Evolutionary conservation across 2,113 vertebrate genomes (phyloP), one percentile per base, ranked within the genome.

Genomic region (Neogale vison): DNA sequence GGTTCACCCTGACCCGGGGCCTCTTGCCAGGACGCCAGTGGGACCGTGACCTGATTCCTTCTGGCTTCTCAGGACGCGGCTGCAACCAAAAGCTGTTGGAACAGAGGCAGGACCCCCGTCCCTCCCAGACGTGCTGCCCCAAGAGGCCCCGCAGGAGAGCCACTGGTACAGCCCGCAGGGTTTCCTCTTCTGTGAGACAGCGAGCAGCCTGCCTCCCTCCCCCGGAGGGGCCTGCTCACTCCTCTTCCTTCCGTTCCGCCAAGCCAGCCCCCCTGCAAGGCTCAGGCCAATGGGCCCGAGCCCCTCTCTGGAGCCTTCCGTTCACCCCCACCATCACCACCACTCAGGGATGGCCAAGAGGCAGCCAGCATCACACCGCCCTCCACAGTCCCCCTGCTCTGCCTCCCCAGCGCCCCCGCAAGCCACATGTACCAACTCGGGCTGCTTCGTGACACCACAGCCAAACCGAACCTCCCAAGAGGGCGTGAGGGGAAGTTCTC

Each of bases 131-230:
- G 2, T 0, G 11, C 79, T 31, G 57, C n/a, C 24, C 21, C 29
- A 18, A 12, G 36, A 61, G 59, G 6, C 36, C 52, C 15, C 36
- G 4, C 3, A 4, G 0, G 0, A 12, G 8, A 42, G 17, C 61
- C 61, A 15, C 50, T 0, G 31, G 15, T 6, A 23, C 21, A 1
- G 15, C 17, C 34, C 15, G 1, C 67, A n/a, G 9, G 31, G 17
- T n/a, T 7, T 20, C 59, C 39, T 17, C 24, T 45, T 31, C 59
- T 39, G 20, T 11, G 23, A 59, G 7, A 39, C 0, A 0, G 45
- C 0, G 4, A 26, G 6, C 52, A 39, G 74, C 31, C 74, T 26
- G 36, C 18, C 50, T 5, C n/a, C 36, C 55, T 17, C 11, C 20
- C 17, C 6, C 2, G 0, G 11, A 29, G 6, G 1, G 21, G 74